These are phyloP conservation scores for Chymomyza amoena DNA, from an alignment of 2,888 invertebrate genomes.

Conservation along the genomic window DNA sequence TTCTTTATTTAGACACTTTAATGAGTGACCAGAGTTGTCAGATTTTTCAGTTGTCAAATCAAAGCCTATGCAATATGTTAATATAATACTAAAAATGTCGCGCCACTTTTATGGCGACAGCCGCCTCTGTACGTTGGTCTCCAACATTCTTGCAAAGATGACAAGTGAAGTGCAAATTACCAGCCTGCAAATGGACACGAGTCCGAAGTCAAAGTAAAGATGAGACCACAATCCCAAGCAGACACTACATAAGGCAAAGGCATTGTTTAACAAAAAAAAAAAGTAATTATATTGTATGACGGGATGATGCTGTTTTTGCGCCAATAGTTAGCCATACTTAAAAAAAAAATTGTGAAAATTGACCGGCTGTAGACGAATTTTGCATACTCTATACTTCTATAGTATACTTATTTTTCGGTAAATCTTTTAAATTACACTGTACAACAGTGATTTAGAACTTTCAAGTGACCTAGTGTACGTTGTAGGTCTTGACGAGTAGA, in stretches of 20 bases:
- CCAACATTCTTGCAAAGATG: slow-evolving; percentile 19
- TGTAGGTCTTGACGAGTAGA: no score
- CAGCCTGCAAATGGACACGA: slow-evolving; percentile 12
- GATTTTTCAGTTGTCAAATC: slow-evolving; percentile 70
- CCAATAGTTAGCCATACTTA: background rate
- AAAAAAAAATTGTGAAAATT: no score
- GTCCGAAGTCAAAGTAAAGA: background rate
- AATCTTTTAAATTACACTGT: no score
- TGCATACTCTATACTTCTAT: background rate
- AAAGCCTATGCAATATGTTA: slow-evolving; percentile 43
- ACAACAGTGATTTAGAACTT: no score
- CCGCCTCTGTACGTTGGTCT: slow-evolving; percentile 8
- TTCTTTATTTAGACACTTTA: slow-evolving; percentile 69
- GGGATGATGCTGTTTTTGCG: background rate
- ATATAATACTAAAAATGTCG: slow-evolving; percentile 38
- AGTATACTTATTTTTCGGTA: no score
- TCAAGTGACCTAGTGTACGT: no score
- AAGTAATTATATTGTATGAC: background rate
- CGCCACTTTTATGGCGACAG: slow-evolving; percentile 47
- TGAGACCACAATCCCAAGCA: background rate
- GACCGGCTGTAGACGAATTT: background rate
- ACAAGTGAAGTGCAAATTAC: slow-evolving; percentile 46
- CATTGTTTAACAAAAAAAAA: background rate
- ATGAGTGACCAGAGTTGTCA: slow-evolving; percentile 56
- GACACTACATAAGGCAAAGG: background rate